Percentiles rank a stretch among this genome's conserved stretches.
phyloP scores from a whole-genome alignment of 2,113 vertebrate species.

The Catharus bicknelli region DNA sequence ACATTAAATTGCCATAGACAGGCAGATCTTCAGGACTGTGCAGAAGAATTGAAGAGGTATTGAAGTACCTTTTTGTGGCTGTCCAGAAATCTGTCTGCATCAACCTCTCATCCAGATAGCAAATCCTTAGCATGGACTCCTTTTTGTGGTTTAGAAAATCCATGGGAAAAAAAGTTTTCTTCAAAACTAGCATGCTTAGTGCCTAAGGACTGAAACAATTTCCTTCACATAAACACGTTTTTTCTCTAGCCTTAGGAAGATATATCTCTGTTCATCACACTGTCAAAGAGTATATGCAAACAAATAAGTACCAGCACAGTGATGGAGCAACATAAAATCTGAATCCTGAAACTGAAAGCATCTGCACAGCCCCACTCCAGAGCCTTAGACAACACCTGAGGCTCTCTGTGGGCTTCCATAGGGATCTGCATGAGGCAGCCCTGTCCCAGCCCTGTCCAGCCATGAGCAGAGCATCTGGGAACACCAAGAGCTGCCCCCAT shows the following conservation, averaged over 20 bases:
- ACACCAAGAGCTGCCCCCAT: neutral
- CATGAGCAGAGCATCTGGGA: neutral
- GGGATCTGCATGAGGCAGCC: too few species aligned
- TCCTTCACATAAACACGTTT: neutral
- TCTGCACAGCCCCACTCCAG: too few species aligned
- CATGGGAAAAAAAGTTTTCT: neutral
- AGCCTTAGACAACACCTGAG: neutral
- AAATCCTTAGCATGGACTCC: neutral
- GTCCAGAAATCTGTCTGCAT: neutral
- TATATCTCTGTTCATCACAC: neutral
- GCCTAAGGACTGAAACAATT: neutral
- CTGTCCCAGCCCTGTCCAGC: rapidly evolving
- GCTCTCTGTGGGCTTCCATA: neutral
- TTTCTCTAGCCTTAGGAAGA: neutral
- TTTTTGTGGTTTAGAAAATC: neutral
- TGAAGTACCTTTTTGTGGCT: neutral
- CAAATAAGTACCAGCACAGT: neutral
- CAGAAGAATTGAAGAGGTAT: neutral
- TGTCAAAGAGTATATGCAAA: neutral
- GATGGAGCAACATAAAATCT: neutral
- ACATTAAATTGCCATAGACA: neutral
- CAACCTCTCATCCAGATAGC: neutral
- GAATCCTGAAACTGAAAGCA: neutral
- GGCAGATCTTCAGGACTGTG: neutral
- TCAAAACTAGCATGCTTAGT: neutral